Base-by-base conservation (phyloP, 2,797 vertebrate genomes). In the Platalea minor region DNA sequence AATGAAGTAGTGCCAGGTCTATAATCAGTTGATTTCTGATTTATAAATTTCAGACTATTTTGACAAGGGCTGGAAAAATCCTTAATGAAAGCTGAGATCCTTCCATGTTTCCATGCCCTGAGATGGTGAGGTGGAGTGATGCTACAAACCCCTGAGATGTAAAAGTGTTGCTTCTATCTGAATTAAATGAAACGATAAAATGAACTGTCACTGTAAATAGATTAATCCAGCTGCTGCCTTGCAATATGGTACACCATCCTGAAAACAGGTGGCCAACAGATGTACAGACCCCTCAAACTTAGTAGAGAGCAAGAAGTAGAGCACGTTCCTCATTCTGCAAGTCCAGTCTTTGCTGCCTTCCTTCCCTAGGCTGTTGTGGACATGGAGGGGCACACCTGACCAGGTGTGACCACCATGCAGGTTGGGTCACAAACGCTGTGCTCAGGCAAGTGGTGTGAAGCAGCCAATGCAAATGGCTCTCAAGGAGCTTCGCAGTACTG, bases 341-440 rank as follows among this genome's bases (percentile, higher is more conserved):
- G 5, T 50, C 35, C 39, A 26, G 9, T 7, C 16, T 51, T 39
- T 70, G 18, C 37, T 75, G 25, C 8, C 21, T 4, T 81, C 18
- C 48, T 64, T 61, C 11, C 13, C 45, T 25, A 41, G 16, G 25
- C 29, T 2, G 6, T 28, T 28, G 28, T 17, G 15, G 45, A 31
- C 16, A 29, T 4, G 14, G 43, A 89, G 8, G 8, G 11, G 15
- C 21, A 60, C 19, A 59, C 31, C 20, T 84, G 39, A 28, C 24
- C 51, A 70, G 8, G 1, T 39, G 21, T 64, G 39, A 41, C 7
- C 19, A 57, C 51, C 1, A 5, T 0, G 4, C 35, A 60, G 43
- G 10, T 0, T 61, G 51, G 39, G 25, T 80, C 46, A 53, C 33
- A 61, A 61, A 26, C 1, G 0, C 8, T 23, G 7, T 46, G 26